Conservation (phyloP, 2,113 vertebrate genomes). For the Dipodomys stephensi region DNA sequence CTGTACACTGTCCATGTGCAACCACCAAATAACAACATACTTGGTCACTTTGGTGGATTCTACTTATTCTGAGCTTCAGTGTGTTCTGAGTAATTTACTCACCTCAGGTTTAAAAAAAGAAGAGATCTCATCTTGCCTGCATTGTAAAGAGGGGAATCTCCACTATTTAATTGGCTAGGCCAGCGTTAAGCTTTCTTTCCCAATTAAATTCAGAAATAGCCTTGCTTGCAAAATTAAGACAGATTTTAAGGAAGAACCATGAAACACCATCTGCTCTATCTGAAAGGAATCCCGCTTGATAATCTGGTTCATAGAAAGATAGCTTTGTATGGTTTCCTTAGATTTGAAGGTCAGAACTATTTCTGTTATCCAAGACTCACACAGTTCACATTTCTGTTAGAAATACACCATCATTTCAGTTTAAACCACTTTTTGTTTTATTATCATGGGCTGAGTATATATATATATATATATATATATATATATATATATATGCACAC, state of each 20-base stretch:
- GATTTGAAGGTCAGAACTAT: constrained; percentile 66
- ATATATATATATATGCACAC: no score
- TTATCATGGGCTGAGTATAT: constrained; percentile 6
- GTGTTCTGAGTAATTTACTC: constrained; percentile 34
- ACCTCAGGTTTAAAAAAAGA: constrained; percentile 23
- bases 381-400: background rate
- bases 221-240: constrained; percentile 64
- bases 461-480: no score
- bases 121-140: background rate
- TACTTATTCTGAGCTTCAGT: constrained; percentile 41
- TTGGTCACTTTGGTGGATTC: background rate
- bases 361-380: constrained; percentile 24
- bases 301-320: constrained; percentile 39
- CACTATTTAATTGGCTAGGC: constrained; percentile 8
- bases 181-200: background rate
- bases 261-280: constrained; percentile 42
- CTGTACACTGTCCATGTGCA: background rate
- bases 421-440: background rate
- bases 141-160: background rate
- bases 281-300: constrained; percentile 59
- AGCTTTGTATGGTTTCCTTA: constrained; percentile 55
- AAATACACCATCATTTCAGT: background rate
- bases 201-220: constrained; percentile 56
- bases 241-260: constrained; percentile 54
- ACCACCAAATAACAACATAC: background rate